Evolutionary conservation across 2,797 vertebrate genomes (phyloP).

Genomic region (Luscinia megarhynchos): DNA sequence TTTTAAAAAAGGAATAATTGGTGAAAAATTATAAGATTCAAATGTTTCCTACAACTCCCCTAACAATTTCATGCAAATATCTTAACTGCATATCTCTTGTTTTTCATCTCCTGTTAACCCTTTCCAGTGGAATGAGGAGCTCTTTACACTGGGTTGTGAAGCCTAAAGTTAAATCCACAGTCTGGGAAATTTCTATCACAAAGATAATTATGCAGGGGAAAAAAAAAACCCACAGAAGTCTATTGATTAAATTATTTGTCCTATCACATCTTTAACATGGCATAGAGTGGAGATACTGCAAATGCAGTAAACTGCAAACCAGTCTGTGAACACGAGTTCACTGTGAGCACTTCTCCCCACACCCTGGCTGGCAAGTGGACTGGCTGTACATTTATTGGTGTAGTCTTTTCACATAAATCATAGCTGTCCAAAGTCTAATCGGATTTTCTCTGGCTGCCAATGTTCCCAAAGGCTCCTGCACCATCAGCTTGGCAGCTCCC

Average conservation of each 20-base stretch:
- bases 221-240: not conserved
- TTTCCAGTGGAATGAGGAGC: not conserved
- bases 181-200: not conserved
- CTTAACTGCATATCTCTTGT: not conserved
- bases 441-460: constrained; percentile 38
- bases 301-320: not conserved
- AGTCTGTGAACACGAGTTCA: not conserved
- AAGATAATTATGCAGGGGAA: not conserved
- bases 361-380: not conserved
- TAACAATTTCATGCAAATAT: constrained; percentile 49
- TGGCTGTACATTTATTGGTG: not conserved
- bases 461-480: constrained; percentile 4
- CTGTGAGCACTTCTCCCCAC: not conserved
- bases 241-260: not conserved
- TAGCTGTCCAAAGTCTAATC: constrained; percentile 25
- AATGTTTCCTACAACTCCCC: constrained; percentile 17
- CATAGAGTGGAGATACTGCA: not conserved
- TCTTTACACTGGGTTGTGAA: not conserved
- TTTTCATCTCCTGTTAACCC: not conserved
- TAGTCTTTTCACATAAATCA: constrained; percentile 29
- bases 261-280: not conserved
- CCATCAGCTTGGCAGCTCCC: constrained; percentile 3
- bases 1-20: constrained; percentile 41
- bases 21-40: constrained; percentile 50
- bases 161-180: not conserved